Base-by-base conservation (phyloP, 2,797 vertebrate species). In the Sciurus vulgaris region DNA sequence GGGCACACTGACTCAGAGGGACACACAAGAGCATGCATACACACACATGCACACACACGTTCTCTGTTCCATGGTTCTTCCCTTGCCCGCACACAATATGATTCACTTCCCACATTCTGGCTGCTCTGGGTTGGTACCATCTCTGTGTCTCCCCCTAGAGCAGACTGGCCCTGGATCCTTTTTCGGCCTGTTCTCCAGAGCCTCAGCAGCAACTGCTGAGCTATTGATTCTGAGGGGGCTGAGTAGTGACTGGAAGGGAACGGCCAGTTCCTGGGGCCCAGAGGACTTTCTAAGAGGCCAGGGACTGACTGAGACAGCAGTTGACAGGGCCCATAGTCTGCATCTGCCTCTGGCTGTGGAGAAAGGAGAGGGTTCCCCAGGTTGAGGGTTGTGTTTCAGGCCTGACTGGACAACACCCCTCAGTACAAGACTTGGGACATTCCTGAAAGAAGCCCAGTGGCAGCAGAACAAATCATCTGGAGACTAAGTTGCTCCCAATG, bases 391-490 rank as follows among this genome's bases (percentile, higher is more conserved):
- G 89, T 95, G 91, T 79, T 97, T 96, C 96, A 92, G 95, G 92
- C 84, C 92, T 72, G 56, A 94, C 86, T 95, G 94, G 96, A 94
- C 97, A 97, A 96, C 96, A 89, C 97, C 96, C 93, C 91, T 89
- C 49, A 59, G 91, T 90, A 77, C 88, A 86, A 95, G 97, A 93
- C 96, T 97, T 96, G 95, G 96, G 97, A 96, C 70, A 89, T 79
- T 87, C 96, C 97, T 96, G 97, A 97, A 98, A 98, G 97, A 97
- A 97, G 89, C 63, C 95, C 70, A 54, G 94, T 87, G 94, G 94
- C 82, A 69, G 96, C 97, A 97, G 97, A 97, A 97, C 97, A 97
- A 97, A 98, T 97, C 97, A 93, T 89, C 92, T 49, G n/a, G 89
- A 94, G 93, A 97, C 98, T 70, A 73, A 93, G 93, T 96, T 41